Conservation (phyloP, 2,113 vertebrate species). For the Gallinago media region DNA sequence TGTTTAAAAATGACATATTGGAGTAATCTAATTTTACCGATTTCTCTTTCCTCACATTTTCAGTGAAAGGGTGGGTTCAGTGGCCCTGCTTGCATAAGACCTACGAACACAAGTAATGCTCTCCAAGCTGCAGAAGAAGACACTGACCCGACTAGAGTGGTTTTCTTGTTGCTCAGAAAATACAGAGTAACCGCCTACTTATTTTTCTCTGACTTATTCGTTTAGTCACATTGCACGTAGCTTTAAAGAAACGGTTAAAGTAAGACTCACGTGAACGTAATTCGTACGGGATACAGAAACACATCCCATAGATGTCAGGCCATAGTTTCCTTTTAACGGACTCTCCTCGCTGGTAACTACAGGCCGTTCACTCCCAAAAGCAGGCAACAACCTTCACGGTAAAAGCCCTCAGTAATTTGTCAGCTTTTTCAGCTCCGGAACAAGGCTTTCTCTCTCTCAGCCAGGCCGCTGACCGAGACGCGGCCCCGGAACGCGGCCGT, state of each 20-base stretch:
- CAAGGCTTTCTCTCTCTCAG: rapidly evolving
- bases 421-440: rapidly evolving
- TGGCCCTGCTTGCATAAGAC: background rate
- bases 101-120: background rate
- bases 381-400: rapidly evolving
- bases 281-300: rapidly evolving
- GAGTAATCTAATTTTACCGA: background rate
- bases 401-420: rapidly evolving
- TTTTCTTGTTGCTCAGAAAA: background rate
- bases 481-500: rapidly evolving
- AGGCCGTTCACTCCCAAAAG: rapidly evolving
- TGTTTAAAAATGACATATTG: background rate
- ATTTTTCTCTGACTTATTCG: rapidly evolving
- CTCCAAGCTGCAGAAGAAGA: background rate
- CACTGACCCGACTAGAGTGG: rapidly evolving
- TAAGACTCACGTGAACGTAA: rapidly evolving
- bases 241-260: background rate
- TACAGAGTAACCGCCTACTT: rapidly evolving
- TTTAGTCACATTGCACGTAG: rapidly evolving
- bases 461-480: rapidly evolving
- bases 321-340: rapidly evolving
- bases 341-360: rapidly evolving
- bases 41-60: background rate
- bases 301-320: rapidly evolving
- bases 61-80: background rate